Evolutionary conservation across 1,140 invertebrate species (phyloP).

Genomic region (Tribolium castaneum): DNA sequence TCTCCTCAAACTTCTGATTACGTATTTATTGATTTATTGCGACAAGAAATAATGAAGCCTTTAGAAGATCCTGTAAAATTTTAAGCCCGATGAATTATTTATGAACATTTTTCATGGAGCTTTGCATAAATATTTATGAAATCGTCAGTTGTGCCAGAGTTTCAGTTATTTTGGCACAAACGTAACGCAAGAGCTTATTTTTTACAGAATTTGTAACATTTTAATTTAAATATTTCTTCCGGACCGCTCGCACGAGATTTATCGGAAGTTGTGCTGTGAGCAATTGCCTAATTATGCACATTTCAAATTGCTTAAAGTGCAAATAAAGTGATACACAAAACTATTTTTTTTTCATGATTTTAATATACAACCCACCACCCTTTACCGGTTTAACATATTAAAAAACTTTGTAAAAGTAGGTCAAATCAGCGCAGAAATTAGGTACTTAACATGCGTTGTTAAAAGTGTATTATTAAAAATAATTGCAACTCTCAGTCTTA

Average conservation of each 20-base stretch:
- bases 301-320: neutral
- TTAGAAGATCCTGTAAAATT: constrained; percentile 2
- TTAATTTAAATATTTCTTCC: neutral
- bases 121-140: constrained; percentile 29
- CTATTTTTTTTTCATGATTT: too few relatives aligned
- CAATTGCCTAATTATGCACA: neutral
- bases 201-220: neutral
- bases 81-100: constrained; percentile 14
- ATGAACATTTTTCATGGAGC: constrained; percentile 25
- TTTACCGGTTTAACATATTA: too few relatives aligned
- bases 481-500: neutral
- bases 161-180: constrained; percentile 7
- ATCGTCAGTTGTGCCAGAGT: constrained; percentile 1
- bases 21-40: constrained; percentile 21
- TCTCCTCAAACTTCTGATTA: neutral
- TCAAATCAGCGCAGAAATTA: neutral
- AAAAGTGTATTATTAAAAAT: neutral
- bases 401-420: too few relatives aligned
- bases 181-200: neutral
- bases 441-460: neutral
- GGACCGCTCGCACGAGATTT: neutral
- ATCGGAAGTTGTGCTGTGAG: neutral
- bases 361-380: too few relatives aligned
- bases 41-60: neutral
- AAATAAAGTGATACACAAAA: too few relatives aligned